phyloP scores from a whole-genome alignment of 2,113 vertebrate genomes.

The Brachyistius frenatus region DNA sequence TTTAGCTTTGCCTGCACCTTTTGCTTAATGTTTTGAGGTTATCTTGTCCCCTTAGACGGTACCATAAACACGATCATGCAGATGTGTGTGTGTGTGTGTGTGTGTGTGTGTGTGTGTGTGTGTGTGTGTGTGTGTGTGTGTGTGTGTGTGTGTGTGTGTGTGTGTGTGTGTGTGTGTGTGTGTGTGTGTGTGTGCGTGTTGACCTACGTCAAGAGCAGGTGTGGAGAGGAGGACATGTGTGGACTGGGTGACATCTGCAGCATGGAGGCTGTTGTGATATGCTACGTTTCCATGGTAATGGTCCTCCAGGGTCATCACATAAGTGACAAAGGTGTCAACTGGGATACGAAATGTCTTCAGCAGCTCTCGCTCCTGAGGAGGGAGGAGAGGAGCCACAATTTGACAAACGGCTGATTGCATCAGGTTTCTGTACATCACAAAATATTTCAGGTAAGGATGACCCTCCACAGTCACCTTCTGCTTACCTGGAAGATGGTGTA shows the following conservation, averaged over 20 bases:
- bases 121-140: not conserved
- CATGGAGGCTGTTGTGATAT: slow-evolving; percentile 90
- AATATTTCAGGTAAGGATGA: not conserved
- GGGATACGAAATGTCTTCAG: slow-evolving; percentile 93
- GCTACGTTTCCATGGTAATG: slow-evolving; percentile 91
- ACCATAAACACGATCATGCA: too few species aligned
- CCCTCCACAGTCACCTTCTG: not conserved
- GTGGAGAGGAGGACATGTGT: slow-evolving; percentile 92
- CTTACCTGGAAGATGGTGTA: slow-evolving; percentile 93
- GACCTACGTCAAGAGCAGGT: slow-evolving; percentile 87
- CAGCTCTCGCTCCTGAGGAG: slow-evolving; percentile 85
- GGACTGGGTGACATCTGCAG: slow-evolving; percentile 90
- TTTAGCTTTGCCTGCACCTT: not conserved
- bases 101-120: not conserved
- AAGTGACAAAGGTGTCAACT: slow-evolving; percentile 88
- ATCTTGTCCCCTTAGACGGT: not conserved
- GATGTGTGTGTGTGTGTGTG: not conserved
- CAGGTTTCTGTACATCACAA: not conserved
- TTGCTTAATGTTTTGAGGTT: not conserved
- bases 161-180: not conserved
- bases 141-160: not conserved
- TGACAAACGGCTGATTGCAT: not conserved
- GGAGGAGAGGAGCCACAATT: slow-evolving; percentile 13
- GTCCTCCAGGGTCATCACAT: slow-evolving; percentile 92
- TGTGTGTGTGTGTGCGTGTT: not conserved